phyloP scores from a whole-genome alignment of 2,797 vertebrate genomes.

The Malurus splendens region DNA sequence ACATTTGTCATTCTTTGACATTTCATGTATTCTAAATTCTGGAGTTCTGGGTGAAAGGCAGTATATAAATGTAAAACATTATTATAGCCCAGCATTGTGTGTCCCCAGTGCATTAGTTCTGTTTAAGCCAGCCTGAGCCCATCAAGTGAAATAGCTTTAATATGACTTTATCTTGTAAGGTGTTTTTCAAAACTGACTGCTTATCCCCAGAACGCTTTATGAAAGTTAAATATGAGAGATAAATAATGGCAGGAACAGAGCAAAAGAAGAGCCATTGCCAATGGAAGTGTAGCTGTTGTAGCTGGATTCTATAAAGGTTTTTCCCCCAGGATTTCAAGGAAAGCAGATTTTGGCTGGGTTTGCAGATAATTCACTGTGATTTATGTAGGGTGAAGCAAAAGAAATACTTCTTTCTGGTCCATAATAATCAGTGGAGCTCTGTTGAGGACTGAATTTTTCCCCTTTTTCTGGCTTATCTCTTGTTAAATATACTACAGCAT shows the following conservation, averaged over 20 bases:
- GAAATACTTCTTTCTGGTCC: slow-evolving; percentile 7
- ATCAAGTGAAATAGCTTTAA: slow-evolving; percentile 34
- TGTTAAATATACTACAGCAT: not conserved
- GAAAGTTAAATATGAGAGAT: slow-evolving; percentile 7
- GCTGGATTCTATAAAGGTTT: slow-evolving; percentile 2
- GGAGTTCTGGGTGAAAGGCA: not conserved
- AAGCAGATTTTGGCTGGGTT: not conserved
- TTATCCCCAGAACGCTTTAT: slow-evolving; percentile 3
- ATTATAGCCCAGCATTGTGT: not conserved
- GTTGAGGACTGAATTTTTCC: not conserved
- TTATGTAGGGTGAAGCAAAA: slow-evolving; percentile 29
- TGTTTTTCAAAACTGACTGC: slow-evolving; percentile 53
- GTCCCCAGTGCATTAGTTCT: not conserved
- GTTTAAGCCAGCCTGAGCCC: slow-evolving; percentile 15
- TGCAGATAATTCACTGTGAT: slow-evolving; percentile 39
- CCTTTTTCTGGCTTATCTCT: not conserved
- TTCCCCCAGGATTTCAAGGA: not conserved
- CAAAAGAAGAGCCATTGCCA: not conserved
- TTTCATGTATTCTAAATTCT: not conserved
- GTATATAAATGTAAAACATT: slow-evolving; percentile 19
- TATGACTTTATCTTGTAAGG: slow-evolving; percentile 40
- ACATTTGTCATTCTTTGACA: not conserved
- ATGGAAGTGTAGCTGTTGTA: not conserved
- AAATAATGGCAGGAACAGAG: slow-evolving; percentile 20
- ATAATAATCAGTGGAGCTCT: slow-evolving; percentile 1